Base-by-base conservation (phyloP, 2,113 vertebrate genomes). In the Pedetes capensis region DNA sequence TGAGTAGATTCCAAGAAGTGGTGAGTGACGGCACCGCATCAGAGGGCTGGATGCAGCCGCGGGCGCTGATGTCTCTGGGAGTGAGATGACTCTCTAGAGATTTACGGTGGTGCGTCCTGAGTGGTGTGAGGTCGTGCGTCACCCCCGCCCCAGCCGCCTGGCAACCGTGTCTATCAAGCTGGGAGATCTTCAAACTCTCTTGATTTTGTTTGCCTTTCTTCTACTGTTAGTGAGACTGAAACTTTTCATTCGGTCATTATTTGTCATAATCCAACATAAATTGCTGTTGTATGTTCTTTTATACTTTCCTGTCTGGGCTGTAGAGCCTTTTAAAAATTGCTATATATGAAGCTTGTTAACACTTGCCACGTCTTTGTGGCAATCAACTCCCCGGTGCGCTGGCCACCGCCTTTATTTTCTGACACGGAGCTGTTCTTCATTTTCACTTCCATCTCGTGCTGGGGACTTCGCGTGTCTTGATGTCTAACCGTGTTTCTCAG, bases 191-290 rank as follows among this genome's bases (percentile, higher is more conserved):
- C 34, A 17, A 18, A 18, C 1, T 5, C 55, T 87, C 49, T 72
- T 8, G 81, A 49, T 69, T 59, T 49, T 57, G 27, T 68, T 51
- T 25, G 66, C 14, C 68, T 74, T 74, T 87, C 72, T 71, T 49
- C 79, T n/a, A 3, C 14, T n/a, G 66, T 42, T 37, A 78, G 47
- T 47, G 89, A 92, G 87, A 89, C 5, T 13, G 75, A 94, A 71
- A 76, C 22, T 17, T 57, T 61, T 51, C 23, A 5, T 12, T 22
- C 6, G 47, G 34, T 51, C 61, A 39, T 57, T n/a, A 37, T 18
- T 53, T 11, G 9, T 57, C 71, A 51, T 17, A 53, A 76, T 39
- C 53, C 76, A 20, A 61, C 69, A 51, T 32, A 32, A 4, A 49
- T 17, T 2, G 83, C 0, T 6, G 6, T 53, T 79, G 29, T 10